A percentile compares a stretch with the other conserved stretches of the same genome.
Evolutionary conservation across 2,797 vertebrate genomes (phyloP).

Genomic region (Oceanodroma leucorhoa): DNA sequence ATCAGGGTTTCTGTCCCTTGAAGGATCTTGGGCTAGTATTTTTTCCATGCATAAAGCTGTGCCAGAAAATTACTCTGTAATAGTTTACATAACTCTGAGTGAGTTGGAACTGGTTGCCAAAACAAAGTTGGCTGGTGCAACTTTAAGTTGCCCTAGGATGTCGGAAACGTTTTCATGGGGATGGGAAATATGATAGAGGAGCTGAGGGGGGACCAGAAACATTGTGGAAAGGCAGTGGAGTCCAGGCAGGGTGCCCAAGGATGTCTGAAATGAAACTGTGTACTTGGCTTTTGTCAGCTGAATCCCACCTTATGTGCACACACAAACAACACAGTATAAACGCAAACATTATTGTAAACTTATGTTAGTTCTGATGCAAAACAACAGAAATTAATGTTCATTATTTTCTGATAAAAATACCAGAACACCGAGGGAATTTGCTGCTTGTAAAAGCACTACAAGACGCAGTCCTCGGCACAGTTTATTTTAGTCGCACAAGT

Average conservation of each 20-base stretch:
- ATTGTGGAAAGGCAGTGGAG: background rate
- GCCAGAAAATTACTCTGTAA: background rate
- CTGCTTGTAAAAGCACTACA: background rate
- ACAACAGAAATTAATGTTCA: slow-evolving; percentile 38
- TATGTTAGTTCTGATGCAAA: slow-evolving; percentile 10
- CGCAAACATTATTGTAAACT: background rate
- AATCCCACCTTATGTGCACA: background rate
- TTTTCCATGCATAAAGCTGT: background rate
- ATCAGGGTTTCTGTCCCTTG: background rate
- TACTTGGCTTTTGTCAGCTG: background rate
- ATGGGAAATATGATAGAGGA: background rate
- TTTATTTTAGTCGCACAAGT: slow-evolving; percentile 12
- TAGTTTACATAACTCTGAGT: background rate
- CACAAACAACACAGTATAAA: background rate
- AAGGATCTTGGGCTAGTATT: background rate
- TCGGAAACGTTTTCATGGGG: fast-evolving
- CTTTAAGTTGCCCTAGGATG: background rate
- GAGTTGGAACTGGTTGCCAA: background rate
- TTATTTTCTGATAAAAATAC: slow-evolving; percentile 2
- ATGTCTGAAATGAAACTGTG: background rate
- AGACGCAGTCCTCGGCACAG: background rate
- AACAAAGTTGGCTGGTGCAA: background rate
- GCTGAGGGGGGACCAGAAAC: background rate
- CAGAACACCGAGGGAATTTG: background rate
- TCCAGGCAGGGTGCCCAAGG: background rate